phyloP scores from a whole-genome alignment of 2,888 invertebrate species.

The Xestobium rufovillosum region DNA sequence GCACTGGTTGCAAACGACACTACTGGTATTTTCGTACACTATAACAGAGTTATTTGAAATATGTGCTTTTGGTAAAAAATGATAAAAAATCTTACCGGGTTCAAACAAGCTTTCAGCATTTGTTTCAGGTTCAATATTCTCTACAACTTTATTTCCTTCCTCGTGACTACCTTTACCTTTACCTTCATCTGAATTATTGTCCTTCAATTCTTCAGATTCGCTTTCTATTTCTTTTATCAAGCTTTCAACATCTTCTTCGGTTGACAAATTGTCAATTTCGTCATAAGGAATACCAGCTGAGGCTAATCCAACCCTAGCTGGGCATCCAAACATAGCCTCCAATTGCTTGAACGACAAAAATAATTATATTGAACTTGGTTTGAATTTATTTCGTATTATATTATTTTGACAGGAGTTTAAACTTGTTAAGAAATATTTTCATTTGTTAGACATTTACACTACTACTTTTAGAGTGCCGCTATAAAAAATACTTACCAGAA shows the following conservation, averaged over 20 bases:
- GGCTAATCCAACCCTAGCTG: conserved; percentile 6
- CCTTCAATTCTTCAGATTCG: conserved; percentile 1
- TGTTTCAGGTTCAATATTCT: conserved; percentile 5
- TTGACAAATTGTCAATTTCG: not conserved
- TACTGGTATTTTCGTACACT: conserved; percentile 5
- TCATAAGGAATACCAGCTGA: conserved; percentile 11
- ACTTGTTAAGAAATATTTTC: too few species aligned
- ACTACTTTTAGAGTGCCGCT: too few species aligned
- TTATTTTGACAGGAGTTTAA: too few species aligned
- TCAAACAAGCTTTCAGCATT: conserved; percentile 5
- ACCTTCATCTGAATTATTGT: conserved; percentile 2
- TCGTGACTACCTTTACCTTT: conserved; percentile 7
- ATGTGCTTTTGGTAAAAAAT: too few species aligned
- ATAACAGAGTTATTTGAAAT: conserved; percentile 1
- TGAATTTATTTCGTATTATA: too few species aligned
- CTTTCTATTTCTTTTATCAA: conserved; percentile 1
- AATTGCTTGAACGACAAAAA: conserved; percentile 8
- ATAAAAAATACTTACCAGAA: conserved; percentile 1
- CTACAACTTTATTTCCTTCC: conserved; percentile 10
- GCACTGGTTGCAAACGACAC: conserved; percentile 8
- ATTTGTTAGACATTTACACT: too few species aligned
- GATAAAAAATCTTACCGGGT: too few species aligned
- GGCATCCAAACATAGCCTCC: conserved; percentile 11
- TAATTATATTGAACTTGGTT: conserved; percentile 4
- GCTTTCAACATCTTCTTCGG: conserved; percentile 7